Evolutionary conservation across 2,113 vertebrate species (phyloP).

Genomic region (Pseudopipra pipra): DNA sequence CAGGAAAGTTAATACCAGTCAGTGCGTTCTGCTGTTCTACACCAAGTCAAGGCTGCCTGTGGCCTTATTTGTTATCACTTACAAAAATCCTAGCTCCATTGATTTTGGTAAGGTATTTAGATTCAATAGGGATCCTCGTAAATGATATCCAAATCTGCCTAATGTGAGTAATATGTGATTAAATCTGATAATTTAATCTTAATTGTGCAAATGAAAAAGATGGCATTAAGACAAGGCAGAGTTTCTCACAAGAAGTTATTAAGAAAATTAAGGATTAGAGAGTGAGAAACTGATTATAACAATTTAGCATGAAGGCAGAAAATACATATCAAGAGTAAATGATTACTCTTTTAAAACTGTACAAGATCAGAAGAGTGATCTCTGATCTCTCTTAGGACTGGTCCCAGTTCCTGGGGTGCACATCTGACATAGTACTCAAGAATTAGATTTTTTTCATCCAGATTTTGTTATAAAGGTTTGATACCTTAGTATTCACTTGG

Average conservation of each 20-base stretch:
- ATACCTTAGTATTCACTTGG: not conserved
- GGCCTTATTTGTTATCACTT: not conserved
- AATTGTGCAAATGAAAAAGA: conserved; percentile 40
- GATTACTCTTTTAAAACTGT: not conserved
- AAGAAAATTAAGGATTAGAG: conserved; percentile 41
- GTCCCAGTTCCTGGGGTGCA: not conserved
- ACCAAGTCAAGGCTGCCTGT: not conserved
- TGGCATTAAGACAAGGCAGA: conserved; percentile 18
- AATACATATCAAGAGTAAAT: not conserved
- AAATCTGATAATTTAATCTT: conserved; percentile 35
- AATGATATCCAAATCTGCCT: conserved; percentile 6
- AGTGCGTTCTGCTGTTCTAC: not conserved
- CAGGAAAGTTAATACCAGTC: not conserved
- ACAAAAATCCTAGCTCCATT: not conserved
- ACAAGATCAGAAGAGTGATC: not conserved
- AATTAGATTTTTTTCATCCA: not conserved
- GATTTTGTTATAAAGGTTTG: not conserved
- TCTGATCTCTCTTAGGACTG: not conserved
- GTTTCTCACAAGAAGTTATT: not conserved
- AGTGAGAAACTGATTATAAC: not conserved
- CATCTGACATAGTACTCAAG: not conserved
- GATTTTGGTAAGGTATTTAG: not conserved
- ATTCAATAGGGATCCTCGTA: not conserved
- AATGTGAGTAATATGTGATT: conserved; percentile 12
- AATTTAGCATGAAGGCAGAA: not conserved